These are phyloP conservation scores for Anarhynchus alexandrinus DNA, from an alignment of 2,113 vertebrate species.

Conservation along the genomic window DNA sequence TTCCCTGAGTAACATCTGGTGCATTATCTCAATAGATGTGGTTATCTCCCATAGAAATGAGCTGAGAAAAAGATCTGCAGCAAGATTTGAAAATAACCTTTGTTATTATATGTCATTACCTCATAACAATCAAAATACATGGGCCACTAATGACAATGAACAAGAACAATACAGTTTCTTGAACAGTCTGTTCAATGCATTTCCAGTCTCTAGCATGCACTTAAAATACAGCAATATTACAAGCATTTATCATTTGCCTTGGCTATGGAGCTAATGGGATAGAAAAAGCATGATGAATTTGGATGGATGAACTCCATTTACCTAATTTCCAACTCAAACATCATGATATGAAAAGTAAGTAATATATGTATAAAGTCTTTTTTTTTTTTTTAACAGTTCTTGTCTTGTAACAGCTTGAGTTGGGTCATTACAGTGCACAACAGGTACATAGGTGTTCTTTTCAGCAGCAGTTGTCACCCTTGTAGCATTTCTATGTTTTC, in stretches of 20 bases:
- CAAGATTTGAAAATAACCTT: constrained; percentile 34
- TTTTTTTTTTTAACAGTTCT: neutral
- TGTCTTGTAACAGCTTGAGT: neutral
- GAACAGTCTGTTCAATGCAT: constrained; percentile 9
- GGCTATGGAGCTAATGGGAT: constrained; percentile 20
- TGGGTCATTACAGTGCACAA: neutral
- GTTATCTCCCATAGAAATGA: constrained; percentile 13
- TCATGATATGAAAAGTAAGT: neutral
- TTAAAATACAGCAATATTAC: constrained; percentile 4
- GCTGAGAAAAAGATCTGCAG: neutral
- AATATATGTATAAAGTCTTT: neutral
- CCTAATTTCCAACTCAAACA: constrained; percentile 17
- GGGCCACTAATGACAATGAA: neutral
- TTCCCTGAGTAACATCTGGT: constrained; percentile 25
- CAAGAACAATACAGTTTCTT: constrained; percentile 18
- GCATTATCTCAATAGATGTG: constrained; percentile 28
- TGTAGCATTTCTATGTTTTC: neutral
- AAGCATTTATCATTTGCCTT: constrained; percentile 45
- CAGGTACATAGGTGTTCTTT: neutral
- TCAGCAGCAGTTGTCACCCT: neutral
- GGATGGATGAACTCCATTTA: constrained; percentile 12
- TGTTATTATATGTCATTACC: constrained; percentile 33
- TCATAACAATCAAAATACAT: neutral
- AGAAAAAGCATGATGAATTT: constrained; percentile 16
- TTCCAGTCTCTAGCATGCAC: constrained; percentile 13